Evolutionary conservation across 2,113 vertebrate species (phyloP).

Genomic region (Edolisoma coerulescens): DNA sequence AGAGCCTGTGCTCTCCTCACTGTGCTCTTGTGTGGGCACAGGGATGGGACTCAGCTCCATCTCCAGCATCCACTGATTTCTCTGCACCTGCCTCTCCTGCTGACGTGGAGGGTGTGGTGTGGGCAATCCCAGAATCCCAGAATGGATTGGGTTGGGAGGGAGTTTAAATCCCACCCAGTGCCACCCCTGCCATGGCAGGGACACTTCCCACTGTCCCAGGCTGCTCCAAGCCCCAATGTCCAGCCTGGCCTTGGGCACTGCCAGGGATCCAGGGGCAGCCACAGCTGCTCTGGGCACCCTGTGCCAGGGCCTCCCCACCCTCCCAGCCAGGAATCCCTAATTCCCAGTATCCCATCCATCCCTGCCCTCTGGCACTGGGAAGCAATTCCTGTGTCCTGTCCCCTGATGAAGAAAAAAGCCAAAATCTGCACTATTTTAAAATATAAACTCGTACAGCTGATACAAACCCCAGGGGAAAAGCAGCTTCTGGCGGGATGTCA

Average conservation of each 20-base stretch:
- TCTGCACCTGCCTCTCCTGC: neutral
- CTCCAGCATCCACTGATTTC: accelerated
- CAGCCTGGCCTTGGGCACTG: neutral
- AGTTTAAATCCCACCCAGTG: accelerated
- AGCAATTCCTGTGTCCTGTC: neutral
- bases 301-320: neutral
- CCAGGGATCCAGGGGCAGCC: neutral
- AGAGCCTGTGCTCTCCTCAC: neutral
- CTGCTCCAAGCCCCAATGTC: neutral
- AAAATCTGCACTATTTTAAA: neutral
- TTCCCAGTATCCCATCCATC: neutral
- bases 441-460: accelerated
- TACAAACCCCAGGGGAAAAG: accelerated
- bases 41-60: accelerated
- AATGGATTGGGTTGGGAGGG: accelerated
- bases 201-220: neutral
- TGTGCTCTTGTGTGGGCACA: neutral
- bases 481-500: accelerated
- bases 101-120: no score
- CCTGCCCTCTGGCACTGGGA: neutral
- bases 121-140: neutral
- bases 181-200: neutral
- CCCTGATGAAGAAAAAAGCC: neutral
- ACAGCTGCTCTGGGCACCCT: neutral
- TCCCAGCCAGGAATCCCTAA: neutral